A percentile compares a stretch with the other conserved stretches of the same genome.
Evolutionary conservation across 2,113 vertebrate genomes (phyloP).

Genomic region (Anhinga rufa): DNA sequence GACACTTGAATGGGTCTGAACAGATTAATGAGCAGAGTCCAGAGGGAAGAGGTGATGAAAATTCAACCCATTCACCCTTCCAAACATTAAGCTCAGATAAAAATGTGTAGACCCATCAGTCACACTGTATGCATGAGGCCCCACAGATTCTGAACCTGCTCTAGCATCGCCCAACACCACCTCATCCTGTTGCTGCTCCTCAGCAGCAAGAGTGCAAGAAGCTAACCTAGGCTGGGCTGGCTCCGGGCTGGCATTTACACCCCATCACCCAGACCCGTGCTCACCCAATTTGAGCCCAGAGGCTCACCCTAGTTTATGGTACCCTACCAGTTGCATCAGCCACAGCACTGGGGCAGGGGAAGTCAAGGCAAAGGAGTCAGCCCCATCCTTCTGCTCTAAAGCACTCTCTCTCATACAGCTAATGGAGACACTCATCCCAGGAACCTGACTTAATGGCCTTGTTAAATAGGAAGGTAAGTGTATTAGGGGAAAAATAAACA

Average conservation of each 20-base stretch:
- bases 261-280: neutral
- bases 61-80: neutral
- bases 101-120: neutral
- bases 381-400: neutral
- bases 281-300: neutral
- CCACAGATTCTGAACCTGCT: neutral
- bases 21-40: neutral
- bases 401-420: neutral
- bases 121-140: neutral
- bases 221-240: neutral
- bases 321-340: neutral
- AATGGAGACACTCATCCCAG: neutral
- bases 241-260: neutral
- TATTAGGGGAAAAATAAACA: neutral
- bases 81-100: neutral
- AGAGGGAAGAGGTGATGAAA: neutral
- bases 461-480: neutral
- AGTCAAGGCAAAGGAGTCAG: neutral
- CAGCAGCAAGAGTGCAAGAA: neutral
- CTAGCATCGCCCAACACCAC: neutral
- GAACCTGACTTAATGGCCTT: neutral
- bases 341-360: no score
- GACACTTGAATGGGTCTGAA: neutral
- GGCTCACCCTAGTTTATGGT: neutral
- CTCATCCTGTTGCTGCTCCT: fast-evolving